Evolutionary conservation across 2,113 vertebrate species (phyloP), one percentile per base, ranked within the genome.

Genomic region (Rhea americana): DNA sequence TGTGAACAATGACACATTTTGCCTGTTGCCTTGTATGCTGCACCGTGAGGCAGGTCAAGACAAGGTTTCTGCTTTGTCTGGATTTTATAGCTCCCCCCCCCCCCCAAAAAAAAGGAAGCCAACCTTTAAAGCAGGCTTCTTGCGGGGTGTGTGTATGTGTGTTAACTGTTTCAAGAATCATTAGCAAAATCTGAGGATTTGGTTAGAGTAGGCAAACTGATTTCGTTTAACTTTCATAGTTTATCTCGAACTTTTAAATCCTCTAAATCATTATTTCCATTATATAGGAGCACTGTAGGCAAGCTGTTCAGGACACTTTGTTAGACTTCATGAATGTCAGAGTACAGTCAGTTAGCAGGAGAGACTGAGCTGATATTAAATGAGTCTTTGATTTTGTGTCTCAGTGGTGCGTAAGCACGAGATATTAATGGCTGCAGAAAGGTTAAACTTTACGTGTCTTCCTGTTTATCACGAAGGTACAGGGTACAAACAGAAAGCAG

Each of bases 391-490:
- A 50, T 94, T 94, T 63, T 85, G n/a, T 92, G 74, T 79, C 63
- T 92, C 53, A 35, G 45, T 76, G 48, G 89, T 89, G 87, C 48
- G 0, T 85, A 93, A 96, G 90, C 62, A 21, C 73, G 41, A 79
- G 92, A 93, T 80, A 65, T 90, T 92, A 96, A 94, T 73, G 78
- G 50, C 84, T 94, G 75, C 75, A 94, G 89, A 96, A 96, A 96
- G 95, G 94, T 96, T 96, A 96, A 96, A 95, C 82, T 82, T 91
- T 50, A 94, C 89, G 78, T 91, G 89, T 92, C 95, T 96, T 96
- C 95, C 96, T 96, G 96, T 96, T 96, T 96, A 94, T 94, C 71
- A 89, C 95, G 82, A 80, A 96, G 94, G 91, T 95, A 82, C 67
- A 5, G 94, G 78, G 71, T 95, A 85, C 94, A 96, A 95, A 95